Base-by-base conservation (phyloP, 2,888 invertebrate species). In the Periphyllus acericola region DNA sequence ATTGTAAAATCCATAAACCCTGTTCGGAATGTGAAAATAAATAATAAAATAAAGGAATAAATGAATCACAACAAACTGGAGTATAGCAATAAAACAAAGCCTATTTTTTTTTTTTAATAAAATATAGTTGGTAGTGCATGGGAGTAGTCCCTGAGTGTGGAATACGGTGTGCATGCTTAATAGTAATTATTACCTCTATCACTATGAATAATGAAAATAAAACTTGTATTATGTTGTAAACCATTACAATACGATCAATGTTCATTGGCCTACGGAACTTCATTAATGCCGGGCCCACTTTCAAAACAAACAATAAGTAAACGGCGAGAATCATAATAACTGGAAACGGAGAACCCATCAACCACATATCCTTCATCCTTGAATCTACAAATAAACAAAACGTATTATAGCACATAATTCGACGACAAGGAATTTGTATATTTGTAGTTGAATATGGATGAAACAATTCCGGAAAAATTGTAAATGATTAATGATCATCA, bases 301-400 rank as follows among this genome's bases (percentile, higher is more conserved):
- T 83, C 40, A 88, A 68, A 46, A 89, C 89, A 79, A 89, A 89
- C 21, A 86, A 89, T n/a, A 89, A 68, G 80, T 89, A 89, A 82
- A 66, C 75, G 3, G 40, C 9, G 21, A 83, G 40, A 81, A 89
- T 89, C 8, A 86, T 34, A 2, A 89, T 19, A 52, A 88, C 72
- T 46, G 88, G 88, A 71, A 84, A 74, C 36, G 89, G 89, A 55
- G 89, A 89, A 80, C 36, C 78, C 89, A 89, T 89, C 78, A 89
- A 66, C 79, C 85, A 89, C 68, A 72, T 79, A 9, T 89, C 72
- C 72, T 68, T 85, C 21, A 89, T 88, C 83, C 89, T 80, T 55
- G 89, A 75, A 86, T 89, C 89, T 89, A 55, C 0, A 83, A 60
- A 83, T 19, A 74, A 46, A 68, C 11, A 40, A 25, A 3, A 52